These are phyloP conservation scores for Dryas iulia DNA, from an alignment of 1,140 invertebrate genomes.

Conservation along the genomic window DNA sequence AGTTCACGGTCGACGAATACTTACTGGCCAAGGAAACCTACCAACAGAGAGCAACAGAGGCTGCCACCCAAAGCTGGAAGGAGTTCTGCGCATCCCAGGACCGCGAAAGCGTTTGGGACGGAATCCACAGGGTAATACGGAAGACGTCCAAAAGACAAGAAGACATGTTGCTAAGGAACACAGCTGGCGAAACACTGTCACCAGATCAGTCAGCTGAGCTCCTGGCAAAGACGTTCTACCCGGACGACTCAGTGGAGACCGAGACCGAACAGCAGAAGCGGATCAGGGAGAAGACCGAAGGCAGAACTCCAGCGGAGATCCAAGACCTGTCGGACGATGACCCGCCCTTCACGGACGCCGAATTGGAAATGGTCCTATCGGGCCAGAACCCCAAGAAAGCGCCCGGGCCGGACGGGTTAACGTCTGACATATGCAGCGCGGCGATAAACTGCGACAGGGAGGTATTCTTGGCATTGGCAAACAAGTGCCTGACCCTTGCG, in stretches of 20 bases:
- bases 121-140: constrained; percentile 32
- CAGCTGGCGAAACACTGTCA: constrained; percentile 24
- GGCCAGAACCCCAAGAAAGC: constrained; percentile 7
- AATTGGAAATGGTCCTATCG: background rate
- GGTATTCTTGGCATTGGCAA: too few species aligned
- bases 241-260: constrained; percentile 21
- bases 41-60: constrained; percentile 3
- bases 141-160: constrained; percentile 23
- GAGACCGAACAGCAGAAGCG: constrained; percentile 2
- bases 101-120: constrained; percentile 39
- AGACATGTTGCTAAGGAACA: background rate
- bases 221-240: constrained; percentile 36
- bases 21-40: constrained; percentile 20
- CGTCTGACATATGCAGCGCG: too few species aligned
- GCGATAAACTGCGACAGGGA: too few species aligned
- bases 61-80: constrained; percentile 37
- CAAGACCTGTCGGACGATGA: constrained; percentile 4
- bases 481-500: background rate
- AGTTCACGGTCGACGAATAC: constrained; percentile 27
- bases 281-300: background rate
- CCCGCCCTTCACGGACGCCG: constrained; percentile 3
- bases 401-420: constrained; percentile 8
- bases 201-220: background rate
- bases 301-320: constrained; percentile 4
- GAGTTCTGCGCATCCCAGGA: constrained; percentile 40